phyloP scores from a whole-genome alignment of 2,888 invertebrate species.

The Stenchaetothrips biformis region DNA sequence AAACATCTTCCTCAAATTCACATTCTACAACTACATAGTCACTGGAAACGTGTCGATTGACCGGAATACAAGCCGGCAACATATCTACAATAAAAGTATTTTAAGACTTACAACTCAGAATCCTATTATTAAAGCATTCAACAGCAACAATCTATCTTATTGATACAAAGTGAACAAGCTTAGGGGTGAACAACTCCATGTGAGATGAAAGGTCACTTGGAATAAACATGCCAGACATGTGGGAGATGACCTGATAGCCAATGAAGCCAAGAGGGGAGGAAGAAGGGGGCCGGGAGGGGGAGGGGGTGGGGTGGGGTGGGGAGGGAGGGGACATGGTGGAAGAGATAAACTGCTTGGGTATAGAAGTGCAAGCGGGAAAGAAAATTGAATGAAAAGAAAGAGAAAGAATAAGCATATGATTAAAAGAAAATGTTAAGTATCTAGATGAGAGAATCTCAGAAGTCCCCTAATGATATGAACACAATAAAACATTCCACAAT shows the following conservation, averaged over 20 bases:
- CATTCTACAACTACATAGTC: slow-evolving; percentile 21
- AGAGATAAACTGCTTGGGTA: neutral
- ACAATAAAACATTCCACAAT: neutral
- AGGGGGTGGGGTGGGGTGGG: neutral
- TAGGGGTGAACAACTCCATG: neutral
- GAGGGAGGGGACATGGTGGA: neutral
- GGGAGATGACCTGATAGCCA: slow-evolving; percentile 17
- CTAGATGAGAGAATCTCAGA: neutral
- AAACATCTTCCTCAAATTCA: slow-evolving; percentile 15
- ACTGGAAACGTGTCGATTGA: slow-evolving; percentile 15
- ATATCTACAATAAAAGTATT: slow-evolving; percentile 5
- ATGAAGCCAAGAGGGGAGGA: neutral
- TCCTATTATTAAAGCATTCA: neutral
- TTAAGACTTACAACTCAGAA: neutral
- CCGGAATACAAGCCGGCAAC: neutral
- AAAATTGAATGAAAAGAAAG: neutral
- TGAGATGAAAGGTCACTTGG: neutral
- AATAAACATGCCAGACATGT: slow-evolving; percentile 9
- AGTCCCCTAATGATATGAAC: neutral
- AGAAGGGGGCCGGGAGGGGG: neutral
- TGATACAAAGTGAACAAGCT: neutral
- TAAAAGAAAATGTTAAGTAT: neutral
- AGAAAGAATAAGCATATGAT: neutral
- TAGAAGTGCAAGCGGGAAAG: neutral
- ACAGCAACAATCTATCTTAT: neutral